These are phyloP conservation scores for Hydropsyche tenuis DNA, from an alignment of 1,140 invertebrate species.

Conservation along the genomic window DNA sequence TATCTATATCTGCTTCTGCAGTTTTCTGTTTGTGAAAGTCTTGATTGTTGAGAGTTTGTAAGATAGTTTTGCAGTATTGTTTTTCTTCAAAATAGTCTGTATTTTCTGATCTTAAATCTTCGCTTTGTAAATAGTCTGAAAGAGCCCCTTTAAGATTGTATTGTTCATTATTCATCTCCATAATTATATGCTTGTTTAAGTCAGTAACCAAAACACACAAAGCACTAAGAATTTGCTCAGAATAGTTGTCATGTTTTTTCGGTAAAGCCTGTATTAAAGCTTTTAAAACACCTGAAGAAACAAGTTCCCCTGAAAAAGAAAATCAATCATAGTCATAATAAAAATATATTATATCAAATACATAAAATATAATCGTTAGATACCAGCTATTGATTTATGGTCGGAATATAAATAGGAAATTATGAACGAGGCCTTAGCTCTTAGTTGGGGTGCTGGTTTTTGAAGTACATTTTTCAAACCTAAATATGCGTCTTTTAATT, in stretches of 20 bases:
- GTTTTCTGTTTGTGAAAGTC: too few species aligned
- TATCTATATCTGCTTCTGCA: too few species aligned
- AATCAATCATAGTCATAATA: not conserved
- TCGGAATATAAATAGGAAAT: constrained; percentile 66
- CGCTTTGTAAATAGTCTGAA: not conserved
- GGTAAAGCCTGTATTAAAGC: constrained; percentile 21
- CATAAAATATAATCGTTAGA: constrained; percentile 41
- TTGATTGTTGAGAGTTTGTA: not conserved
- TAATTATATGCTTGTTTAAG: not conserved
- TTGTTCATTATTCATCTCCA: constrained; percentile 12
- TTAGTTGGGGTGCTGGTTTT: constrained; percentile 66
- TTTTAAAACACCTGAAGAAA: constrained; percentile 19
- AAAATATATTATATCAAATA: not conserved
- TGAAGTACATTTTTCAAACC: constrained; percentile 68
- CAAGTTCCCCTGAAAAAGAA: constrained; percentile 23
- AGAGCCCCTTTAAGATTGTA: not conserved
- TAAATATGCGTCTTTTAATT: constrained; percentile 67
- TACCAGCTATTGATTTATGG: constrained; percentile 65
- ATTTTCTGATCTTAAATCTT: not conserved
- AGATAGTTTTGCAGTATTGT: not conserved
- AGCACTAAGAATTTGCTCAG: constrained; percentile 36
- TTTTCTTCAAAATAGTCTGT: constrained; percentile 18
- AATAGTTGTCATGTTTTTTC: constrained; percentile 12
- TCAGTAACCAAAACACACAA: constrained; percentile 16
- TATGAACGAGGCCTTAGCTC: constrained; percentile 75